Conservation (phyloP, 2,888 invertebrate species). For the Nomada ferruginata region DNA sequence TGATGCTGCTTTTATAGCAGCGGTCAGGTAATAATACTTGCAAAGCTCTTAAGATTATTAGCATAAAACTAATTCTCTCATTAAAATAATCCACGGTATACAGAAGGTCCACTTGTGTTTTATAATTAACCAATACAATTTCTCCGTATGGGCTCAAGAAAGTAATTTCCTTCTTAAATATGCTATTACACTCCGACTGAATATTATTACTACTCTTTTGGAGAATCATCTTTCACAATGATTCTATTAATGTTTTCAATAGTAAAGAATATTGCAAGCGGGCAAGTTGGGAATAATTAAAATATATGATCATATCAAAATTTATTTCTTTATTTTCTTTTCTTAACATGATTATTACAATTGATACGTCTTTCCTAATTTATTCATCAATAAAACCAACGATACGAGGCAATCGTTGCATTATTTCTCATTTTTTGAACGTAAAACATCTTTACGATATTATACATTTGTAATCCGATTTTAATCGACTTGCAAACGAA, state of each 20-base stretch:
- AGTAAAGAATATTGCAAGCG: too few species aligned
- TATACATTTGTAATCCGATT: slow-evolving; percentile 51
- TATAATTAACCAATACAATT: slow-evolving; percentile 66
- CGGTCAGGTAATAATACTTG: slow-evolving; percentile 63
- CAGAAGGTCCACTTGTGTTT: slow-evolving; percentile 74
- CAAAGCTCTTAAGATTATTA: slow-evolving; percentile 68
- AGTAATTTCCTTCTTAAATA: slow-evolving; percentile 67
- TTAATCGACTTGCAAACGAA: slow-evolving; percentile 59
- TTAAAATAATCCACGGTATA: slow-evolving; percentile 65
- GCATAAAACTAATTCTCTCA: slow-evolving; percentile 45
- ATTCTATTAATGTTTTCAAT: too few species aligned
- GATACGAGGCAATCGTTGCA: neutral
- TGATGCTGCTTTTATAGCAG: slow-evolving; percentile 72
- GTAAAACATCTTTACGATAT: slow-evolving; percentile 19
- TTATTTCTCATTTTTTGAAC: slow-evolving; percentile 32
- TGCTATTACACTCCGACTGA: neutral
- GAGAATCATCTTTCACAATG: slow-evolving; percentile 2
- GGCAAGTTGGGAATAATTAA: neutral
- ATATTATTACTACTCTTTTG: slow-evolving; percentile 9
- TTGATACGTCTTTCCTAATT: neutral
- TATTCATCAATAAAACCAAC: neutral
- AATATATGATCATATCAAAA: neutral
- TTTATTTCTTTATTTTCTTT: slow-evolving; percentile 15
- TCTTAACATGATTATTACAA: neutral
- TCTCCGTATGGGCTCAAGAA: slow-evolving; percentile 29